Percentiles rank a stretch among this genome's conserved stretches.
Evolutionary conservation across 2,888 invertebrate genomes (phyloP).

Genomic region (Eilema depressum): DNA sequence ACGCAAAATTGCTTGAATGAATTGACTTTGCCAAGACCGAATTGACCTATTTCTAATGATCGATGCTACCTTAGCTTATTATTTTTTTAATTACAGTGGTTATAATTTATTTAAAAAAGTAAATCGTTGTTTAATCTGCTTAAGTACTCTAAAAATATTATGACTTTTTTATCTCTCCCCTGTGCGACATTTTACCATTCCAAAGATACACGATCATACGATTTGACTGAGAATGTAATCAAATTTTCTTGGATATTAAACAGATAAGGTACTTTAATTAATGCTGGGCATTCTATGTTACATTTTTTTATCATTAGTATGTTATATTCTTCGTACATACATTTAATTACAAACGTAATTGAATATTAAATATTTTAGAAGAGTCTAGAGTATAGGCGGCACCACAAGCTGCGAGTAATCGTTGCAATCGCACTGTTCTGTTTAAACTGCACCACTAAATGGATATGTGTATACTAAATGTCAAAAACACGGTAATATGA

Average conservation of each 20-base stretch:
- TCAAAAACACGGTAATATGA: no score
- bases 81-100: neutral
- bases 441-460: no score
- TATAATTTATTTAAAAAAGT: neutral
- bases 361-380: no score
- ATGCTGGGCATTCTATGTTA: neutral
- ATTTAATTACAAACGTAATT: neutral
- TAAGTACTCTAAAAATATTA: conserved; percentile 39
- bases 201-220: conserved; percentile 36
- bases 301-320: neutral
- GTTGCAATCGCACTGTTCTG: no score
- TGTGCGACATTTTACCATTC: conserved; percentile 38
- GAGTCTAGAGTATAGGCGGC: no score
- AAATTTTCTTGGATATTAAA: conserved; percentile 27
- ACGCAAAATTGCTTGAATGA: neutral
- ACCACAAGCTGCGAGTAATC: no score
- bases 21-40: no score
- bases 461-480: no score
- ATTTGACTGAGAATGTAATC: conserved; percentile 43
- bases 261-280: conserved; percentile 4
- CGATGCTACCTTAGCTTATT: neutral
- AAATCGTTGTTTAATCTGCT: conserved; percentile 11
- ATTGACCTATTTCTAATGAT: no score
- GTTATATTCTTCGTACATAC: neutral
- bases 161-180: conserved; percentile 41